Percentiles rank a stretch among this genome's conserved stretches.
Conservation (phyloP, 2,797 vertebrate species). For the Hippopotamyrus pictus region DNA sequence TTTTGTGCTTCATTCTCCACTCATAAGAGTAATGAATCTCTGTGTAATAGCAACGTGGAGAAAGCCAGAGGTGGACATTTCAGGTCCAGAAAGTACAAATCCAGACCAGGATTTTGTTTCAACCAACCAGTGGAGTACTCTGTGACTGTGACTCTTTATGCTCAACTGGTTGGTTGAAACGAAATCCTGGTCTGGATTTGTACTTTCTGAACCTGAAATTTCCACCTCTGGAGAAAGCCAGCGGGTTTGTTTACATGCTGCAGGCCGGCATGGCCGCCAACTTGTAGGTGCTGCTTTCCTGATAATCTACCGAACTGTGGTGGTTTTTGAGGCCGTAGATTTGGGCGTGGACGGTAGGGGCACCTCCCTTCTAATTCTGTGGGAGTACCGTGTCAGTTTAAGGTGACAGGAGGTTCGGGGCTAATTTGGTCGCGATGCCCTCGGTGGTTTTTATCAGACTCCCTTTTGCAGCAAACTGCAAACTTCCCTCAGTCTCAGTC, state of each 20-base stretch:
- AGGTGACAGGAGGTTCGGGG: background rate
- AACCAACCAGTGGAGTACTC: too few relatives aligned
- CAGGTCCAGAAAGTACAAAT: too few relatives aligned
- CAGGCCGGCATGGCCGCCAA: conserved; percentile 17
- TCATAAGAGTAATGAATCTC: conserved; percentile 39
- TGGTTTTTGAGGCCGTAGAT: background rate
- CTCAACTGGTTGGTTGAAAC: too few relatives aligned
- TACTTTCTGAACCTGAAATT: too few relatives aligned
- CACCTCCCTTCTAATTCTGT: background rate
- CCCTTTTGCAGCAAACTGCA: background rate
- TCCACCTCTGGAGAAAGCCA: conserved; percentile 27
- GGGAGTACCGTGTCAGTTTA: background rate
- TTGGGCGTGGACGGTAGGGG: background rate
- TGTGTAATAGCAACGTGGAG: conserved; percentile 31
- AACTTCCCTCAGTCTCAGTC: background rate
- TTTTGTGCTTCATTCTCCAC: conserved; percentile 38
- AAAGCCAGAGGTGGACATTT: too few relatives aligned
- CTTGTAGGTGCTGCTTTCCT: background rate
- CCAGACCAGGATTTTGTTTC: too few relatives aligned
- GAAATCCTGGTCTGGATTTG: too few relatives aligned
- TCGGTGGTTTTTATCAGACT: background rate
- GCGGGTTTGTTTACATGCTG: conserved; percentile 20
- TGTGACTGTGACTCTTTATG: too few relatives aligned
- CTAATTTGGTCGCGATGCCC: background rate
- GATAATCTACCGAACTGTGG: background rate